Evolutionary conservation across 1,140 invertebrate species (phyloP), one percentile per base, ranked within the genome.

Genomic region (Drosophila arizonae): DNA sequence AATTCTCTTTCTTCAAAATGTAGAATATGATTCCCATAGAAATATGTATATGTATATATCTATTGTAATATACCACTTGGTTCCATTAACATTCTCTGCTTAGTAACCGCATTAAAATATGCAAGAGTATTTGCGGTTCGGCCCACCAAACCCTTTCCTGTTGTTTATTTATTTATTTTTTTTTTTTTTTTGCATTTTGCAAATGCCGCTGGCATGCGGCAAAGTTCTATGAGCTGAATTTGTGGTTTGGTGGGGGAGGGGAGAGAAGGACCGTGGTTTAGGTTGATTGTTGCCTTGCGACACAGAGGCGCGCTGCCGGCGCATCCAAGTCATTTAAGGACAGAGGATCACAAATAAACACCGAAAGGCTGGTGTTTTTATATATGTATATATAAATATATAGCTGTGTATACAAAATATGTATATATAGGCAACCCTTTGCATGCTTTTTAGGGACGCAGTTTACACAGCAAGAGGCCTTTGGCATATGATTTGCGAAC

Each of bases 201-300:
- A 58, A 73, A 69, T 61, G 72, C 77, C 79, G 64, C 66, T 70
- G 79, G 75, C 70, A 79, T 81, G 81, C 72, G 82, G 75, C 65
- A 87, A 87, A 86, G 78, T 86, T 84, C 67, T 87, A 50, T 60
- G 61, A 64, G 61, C 62, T 57, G 33, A 67, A 72, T 56, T 65
- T 51, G 24, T 2, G 41, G 30, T 50, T 52, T 28, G 15, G 26
- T 45, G 43, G 6, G 15, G 15, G 56, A 17, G 15, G 2, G 15
- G 15, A 51, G 17, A 36, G 58, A 33, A 13, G 56, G 58, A 39
- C 21, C 56, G 43, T 66, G 76, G 77, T 66, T 66, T 68, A 58
- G 43, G 64, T 72, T 71, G 62, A 63, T 68, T 79, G 71, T 75
- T 64, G 77, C 70, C 74, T 68, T 81, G 63, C 57, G 55, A 66